These are phyloP conservation scores for Drosophila melanica DNA, from an alignment of 1,140 invertebrate species.

Conservation along the genomic window DNA sequence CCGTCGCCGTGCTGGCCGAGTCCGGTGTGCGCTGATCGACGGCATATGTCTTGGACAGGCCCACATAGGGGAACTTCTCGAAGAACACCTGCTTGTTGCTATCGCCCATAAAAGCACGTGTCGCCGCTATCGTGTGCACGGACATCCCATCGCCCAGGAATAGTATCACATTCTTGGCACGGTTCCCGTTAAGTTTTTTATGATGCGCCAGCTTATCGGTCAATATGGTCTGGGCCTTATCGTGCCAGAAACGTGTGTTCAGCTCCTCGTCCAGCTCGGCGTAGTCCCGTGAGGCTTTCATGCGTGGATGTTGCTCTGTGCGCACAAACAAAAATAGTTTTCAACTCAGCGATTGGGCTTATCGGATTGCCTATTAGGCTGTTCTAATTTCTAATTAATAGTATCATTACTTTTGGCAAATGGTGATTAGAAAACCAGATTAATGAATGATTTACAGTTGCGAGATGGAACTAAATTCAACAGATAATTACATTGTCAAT, in stretches of 20 bases:
- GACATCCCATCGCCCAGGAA: constrained; percentile 93
- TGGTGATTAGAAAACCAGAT: background rate
- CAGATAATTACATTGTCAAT: background rate
- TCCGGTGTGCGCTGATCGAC: constrained; percentile 90
- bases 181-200: constrained; percentile 82
- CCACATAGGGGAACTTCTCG: constrained; percentile 90
- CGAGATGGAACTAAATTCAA: background rate
- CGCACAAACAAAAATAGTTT: background rate
- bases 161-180: constrained; percentile 90
- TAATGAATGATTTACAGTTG: background rate
- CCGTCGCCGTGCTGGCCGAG: constrained; percentile 91
- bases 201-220: constrained; percentile 64
- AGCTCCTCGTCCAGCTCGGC: constrained; percentile 60
- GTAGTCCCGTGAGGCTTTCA: constrained; percentile 57
- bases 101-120: constrained; percentile 87
- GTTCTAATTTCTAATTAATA: constrained; percentile 4
- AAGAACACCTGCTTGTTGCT: constrained; percentile 89
- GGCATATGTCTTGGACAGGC: constrained; percentile 91
- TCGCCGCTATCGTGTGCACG: constrained; percentile 89
- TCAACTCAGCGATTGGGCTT: background rate
- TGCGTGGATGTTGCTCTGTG: constrained; percentile 60
- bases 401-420: background rate
- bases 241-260: constrained; percentile 65
- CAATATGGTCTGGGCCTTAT: constrained; percentile 73
- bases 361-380: background rate